A percentile compares a stretch with the other conserved stretches of the same genome.
phyloP scores from a whole-genome alignment of 2,888 invertebrate genomes.

The Coenonympha glycerion region DNA sequence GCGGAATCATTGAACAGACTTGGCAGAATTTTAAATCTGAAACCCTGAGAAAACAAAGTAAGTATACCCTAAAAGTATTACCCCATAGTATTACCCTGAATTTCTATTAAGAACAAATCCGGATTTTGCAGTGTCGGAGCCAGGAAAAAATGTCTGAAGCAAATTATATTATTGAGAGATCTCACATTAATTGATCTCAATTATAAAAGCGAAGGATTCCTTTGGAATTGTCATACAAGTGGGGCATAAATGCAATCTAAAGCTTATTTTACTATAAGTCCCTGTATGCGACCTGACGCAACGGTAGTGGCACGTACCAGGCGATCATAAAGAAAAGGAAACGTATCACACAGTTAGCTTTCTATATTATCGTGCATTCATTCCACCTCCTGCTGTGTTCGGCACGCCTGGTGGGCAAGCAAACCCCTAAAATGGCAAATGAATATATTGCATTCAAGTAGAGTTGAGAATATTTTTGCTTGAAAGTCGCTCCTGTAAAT shows the following conservation, averaged over 20 bases:
- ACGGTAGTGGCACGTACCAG: conserved; percentile 43
- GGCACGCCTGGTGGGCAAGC: conserved; percentile 51
- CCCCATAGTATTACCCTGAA: too few species aligned
- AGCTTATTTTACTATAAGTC: too few species aligned
- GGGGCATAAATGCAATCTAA: conserved; percentile 24
- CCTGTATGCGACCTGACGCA: conserved; percentile 31
- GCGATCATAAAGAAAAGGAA: conserved; percentile 56
- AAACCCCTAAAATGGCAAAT: conserved; percentile 56
- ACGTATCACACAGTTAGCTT: conserved; percentile 51
- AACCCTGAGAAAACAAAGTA: too few species aligned
- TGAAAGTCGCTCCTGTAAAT: conserved; percentile 1
- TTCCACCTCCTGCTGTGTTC: conserved; percentile 51
- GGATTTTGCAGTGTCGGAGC: too few species aligned
- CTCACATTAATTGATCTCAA: too few species aligned
- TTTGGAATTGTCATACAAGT: conserved; percentile 1
- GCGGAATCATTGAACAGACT: too few species aligned
- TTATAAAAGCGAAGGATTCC: conserved; percentile 10
- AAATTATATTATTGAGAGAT: too few species aligned
- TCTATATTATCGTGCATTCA: conserved; percentile 58
- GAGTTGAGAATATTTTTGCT: conserved; percentile 2
- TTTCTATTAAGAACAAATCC: too few species aligned
- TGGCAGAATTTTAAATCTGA: too few species aligned
- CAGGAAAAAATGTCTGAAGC: too few species aligned
- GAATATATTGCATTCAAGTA: conserved; percentile 16
- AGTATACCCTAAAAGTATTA: too few species aligned